A percentile compares a stretch with the other conserved stretches of the same genome.
Evolutionary conservation across 2,797 vertebrate species (phyloP).

Genomic region (Eremophila alpestris): DNA sequence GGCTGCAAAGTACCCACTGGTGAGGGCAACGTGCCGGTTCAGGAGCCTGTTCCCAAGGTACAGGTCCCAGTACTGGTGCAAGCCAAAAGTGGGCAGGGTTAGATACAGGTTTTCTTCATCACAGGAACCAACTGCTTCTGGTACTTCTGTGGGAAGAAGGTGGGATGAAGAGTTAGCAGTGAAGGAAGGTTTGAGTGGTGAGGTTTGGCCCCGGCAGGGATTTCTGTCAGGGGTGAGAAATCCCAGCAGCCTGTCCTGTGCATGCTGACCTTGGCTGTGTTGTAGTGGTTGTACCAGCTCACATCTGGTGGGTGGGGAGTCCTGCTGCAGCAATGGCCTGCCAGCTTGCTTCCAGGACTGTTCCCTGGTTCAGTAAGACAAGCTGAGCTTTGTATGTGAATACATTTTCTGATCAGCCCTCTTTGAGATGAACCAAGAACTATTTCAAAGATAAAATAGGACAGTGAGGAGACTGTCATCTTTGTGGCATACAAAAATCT

Average conservation of each 20-base stretch:
- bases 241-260: not conserved
- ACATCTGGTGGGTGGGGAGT: not conserved
- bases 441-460: not conserved
- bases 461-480: not conserved
- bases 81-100: slow-evolving; percentile 8
- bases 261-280: not conserved
- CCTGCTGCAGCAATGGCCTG: not conserved
- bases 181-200: not conserved
- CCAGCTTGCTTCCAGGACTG: not conserved
- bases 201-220: not conserved
- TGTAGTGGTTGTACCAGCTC: not conserved
- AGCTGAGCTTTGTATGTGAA: not conserved
- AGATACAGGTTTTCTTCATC: slow-evolving; percentile 48
- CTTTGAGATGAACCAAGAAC: not conserved
- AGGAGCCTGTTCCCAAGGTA: slow-evolving; percentile 67
- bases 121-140: slow-evolving; percentile 58
- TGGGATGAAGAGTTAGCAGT: not conserved
- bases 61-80: slow-evolving; percentile 75
- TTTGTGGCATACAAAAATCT: not conserved
- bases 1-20: slow-evolving; percentile 71
- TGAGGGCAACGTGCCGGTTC: slow-evolving; percentile 55
- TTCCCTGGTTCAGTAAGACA: not conserved
- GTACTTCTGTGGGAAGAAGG: slow-evolving; percentile 22
- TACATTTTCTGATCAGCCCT: not conserved
- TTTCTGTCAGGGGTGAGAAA: not conserved